These are phyloP conservation scores for Mystacides longicornis DNA, from an alignment of 2,888 invertebrate species.

Conservation along the genomic window DNA sequence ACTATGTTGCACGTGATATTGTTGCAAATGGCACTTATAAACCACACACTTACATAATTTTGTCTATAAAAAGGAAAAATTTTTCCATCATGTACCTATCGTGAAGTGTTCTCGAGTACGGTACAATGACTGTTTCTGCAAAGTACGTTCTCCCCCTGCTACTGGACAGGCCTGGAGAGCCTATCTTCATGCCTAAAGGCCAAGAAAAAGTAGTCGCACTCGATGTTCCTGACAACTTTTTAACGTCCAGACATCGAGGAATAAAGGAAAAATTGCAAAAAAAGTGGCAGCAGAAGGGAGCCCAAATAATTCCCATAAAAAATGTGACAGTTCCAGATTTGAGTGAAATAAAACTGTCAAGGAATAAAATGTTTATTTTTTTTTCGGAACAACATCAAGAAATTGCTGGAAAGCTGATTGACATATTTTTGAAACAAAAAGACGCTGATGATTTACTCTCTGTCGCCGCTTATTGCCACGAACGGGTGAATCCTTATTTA, in stretches of 20 bases:
- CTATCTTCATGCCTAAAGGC: slow-evolving; percentile 57
- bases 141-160: too few species aligned
- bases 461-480: slow-evolving; percentile 47
- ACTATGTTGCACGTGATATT: too few species aligned
- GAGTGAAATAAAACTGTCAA: slow-evolving; percentile 48
- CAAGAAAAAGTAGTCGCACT: slow-evolving; percentile 47
- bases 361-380: slow-evolving; percentile 62
- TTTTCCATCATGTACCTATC: too few species aligned
- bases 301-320: slow-evolving; percentile 47
- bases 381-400: slow-evolving; percentile 65
- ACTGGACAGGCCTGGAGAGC: slow-evolving; percentile 46
- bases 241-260: background rate
- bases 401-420: slow-evolving; percentile 63
- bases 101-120: too few species aligned
- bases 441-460: slow-evolving; percentile 48
- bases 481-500: slow-evolving; percentile 52
- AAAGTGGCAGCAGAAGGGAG: slow-evolving; percentile 49
- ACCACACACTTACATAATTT: too few species aligned
- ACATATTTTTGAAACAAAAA: slow-evolving; percentile 56
- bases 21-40: too few species aligned
- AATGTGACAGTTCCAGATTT: slow-evolving; percentile 51
- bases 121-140: too few species aligned
- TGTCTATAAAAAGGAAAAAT: too few species aligned
- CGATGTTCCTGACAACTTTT: slow-evolving; percentile 45
- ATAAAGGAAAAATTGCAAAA: slow-evolving; percentile 40